Percentiles rank a stretch among this genome's conserved stretches.
Conservation (phyloP, 2,888 invertebrate genomes). For the Erannis defoliaria region DNA sequence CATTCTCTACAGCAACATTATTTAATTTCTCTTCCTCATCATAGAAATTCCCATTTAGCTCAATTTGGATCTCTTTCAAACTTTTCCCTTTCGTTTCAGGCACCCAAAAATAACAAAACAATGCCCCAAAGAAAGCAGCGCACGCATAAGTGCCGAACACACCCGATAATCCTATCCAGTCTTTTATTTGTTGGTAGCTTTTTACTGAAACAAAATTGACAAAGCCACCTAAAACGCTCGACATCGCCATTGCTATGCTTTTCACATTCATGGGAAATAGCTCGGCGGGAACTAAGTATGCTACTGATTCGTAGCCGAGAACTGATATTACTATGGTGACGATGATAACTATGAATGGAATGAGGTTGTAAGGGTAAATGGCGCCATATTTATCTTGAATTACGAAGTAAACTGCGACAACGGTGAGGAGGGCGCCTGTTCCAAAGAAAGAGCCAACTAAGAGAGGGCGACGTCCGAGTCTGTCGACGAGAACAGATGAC, state of each 20-base stretch:
- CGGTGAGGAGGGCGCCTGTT: slow-evolving; percentile 53
- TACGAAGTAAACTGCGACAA: slow-evolving; percentile 71
- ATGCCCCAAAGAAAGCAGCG: slow-evolving; percentile 72
- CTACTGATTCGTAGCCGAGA: slow-evolving; percentile 80
- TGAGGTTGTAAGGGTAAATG: slow-evolving; percentile 54
- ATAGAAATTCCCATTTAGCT: slow-evolving; percentile 69
- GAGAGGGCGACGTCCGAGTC: slow-evolving; percentile 77
- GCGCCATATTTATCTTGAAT: slow-evolving; percentile 41
- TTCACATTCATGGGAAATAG: slow-evolving; percentile 86
- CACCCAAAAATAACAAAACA: slow-evolving; percentile 73
- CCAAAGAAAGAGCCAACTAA: slow-evolving; percentile 73
- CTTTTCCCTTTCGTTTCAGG: slow-evolving; percentile 87
- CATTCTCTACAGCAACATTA: slow-evolving; percentile 13
- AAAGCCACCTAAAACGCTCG: slow-evolving; percentile 74
- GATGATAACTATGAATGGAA: slow-evolving; percentile 77
- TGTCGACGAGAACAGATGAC: slow-evolving; percentile 67
- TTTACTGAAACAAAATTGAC: slow-evolving; percentile 80
- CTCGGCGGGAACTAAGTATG: slow-evolving; percentile 81
- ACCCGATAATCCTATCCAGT: slow-evolving; percentile 74
- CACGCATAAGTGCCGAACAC: slow-evolving; percentile 79
- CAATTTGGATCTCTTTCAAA: slow-evolving; percentile 83
- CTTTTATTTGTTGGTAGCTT: slow-evolving; percentile 78
- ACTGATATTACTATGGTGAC: slow-evolving; percentile 58
- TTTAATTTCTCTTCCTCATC: slow-evolving; percentile 50
- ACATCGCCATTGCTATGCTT: slow-evolving; percentile 78